Conservation (phyloP, 2,888 invertebrate genomes). For the Sipha maydis region DNA sequence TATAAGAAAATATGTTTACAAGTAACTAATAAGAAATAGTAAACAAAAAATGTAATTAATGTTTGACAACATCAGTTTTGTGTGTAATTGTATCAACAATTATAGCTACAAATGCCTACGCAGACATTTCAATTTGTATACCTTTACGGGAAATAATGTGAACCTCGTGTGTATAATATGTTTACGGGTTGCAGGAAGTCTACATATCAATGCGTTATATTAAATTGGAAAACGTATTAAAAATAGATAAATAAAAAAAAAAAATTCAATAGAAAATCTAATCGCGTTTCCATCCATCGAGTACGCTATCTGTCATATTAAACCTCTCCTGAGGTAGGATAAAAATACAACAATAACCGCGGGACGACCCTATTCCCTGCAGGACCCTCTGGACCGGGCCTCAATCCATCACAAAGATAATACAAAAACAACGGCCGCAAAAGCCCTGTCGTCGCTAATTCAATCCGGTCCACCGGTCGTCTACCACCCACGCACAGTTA, state of each 20-base stretch:
- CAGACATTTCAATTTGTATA: no score
- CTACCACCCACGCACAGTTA: not conserved
- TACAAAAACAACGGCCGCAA: slow-evolving; percentile 51
- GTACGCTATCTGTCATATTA: slow-evolving; percentile 57
- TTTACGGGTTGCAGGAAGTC: no score
- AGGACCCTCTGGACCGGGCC: slow-evolving; percentile 19
- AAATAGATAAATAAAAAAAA: slow-evolving; percentile 6
- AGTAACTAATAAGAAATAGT: no score
- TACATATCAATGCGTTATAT: not conserved
- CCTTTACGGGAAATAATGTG: no score
- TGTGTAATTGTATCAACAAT: no score
- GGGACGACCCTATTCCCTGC: slow-evolving; percentile 35
- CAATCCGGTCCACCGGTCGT: slow-evolving; percentile 39
- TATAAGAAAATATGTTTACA: no score
- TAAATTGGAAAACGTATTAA: not conserved
- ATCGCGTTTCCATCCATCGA: slow-evolving; percentile 16
- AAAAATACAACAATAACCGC: slow-evolving; percentile 50
- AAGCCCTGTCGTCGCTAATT: slow-evolving; percentile 57
- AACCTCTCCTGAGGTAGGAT: slow-evolving; percentile 30
- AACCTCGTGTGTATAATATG: no score
- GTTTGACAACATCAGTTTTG: no score
- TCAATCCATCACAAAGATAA: slow-evolving; percentile 60
- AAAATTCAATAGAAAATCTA: slow-evolving; percentile 34
- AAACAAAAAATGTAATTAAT: no score
- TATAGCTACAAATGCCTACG: no score